phyloP scores from a whole-genome alignment of 1,140 invertebrate genomes.

The Drosophila truncata region DNA sequence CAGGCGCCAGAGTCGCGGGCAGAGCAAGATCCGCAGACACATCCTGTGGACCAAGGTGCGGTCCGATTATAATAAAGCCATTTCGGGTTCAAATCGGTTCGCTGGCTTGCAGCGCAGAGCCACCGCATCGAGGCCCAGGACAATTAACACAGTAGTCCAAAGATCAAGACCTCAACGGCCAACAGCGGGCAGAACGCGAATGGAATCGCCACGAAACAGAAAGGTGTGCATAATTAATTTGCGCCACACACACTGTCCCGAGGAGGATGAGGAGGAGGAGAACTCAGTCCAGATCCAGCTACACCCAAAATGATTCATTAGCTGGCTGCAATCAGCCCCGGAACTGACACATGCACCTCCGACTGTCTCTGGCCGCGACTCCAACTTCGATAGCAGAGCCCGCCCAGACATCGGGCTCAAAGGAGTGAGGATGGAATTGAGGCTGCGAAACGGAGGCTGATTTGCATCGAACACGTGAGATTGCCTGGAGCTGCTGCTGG shows the following conservation, averaged over 20 bases:
- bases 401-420: slow-evolving; percentile 34
- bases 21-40: slow-evolving; percentile 21
- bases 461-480: slow-evolving; percentile 79
- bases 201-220: slow-evolving; percentile 47
- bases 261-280: slow-evolving; percentile 3
- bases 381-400: slow-evolving; percentile 42
- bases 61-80: slow-evolving; percentile 74
- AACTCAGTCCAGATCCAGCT: slow-evolving; percentile 15
- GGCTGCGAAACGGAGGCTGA: slow-evolving; percentile 40
- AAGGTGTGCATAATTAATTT: slow-evolving; percentile 84
- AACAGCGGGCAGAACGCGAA: slow-evolving; percentile 36
- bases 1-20: slow-evolving; percentile 50
- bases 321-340: slow-evolving; percentile 73
- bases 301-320: slow-evolving; percentile 77
- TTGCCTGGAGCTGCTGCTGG: slow-evolving; percentile 34
- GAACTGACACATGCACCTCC: slow-evolving; percentile 69
- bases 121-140: slow-evolving; percentile 40
- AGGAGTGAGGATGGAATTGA: slow-evolving; percentile 13
- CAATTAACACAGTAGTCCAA: slow-evolving; percentile 82
- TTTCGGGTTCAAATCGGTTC: slow-evolving; percentile 79
- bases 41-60: slow-evolving; percentile 44
- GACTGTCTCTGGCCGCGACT: slow-evolving; percentile 18
- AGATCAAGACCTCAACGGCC: slow-evolving; percentile 73
- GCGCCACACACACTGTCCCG: slow-evolving; percentile 45
- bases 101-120: slow-evolving; percentile 25